Base-by-base conservation (phyloP, 2,797 vertebrate genomes). In the Argyrosomus regius region DNA sequence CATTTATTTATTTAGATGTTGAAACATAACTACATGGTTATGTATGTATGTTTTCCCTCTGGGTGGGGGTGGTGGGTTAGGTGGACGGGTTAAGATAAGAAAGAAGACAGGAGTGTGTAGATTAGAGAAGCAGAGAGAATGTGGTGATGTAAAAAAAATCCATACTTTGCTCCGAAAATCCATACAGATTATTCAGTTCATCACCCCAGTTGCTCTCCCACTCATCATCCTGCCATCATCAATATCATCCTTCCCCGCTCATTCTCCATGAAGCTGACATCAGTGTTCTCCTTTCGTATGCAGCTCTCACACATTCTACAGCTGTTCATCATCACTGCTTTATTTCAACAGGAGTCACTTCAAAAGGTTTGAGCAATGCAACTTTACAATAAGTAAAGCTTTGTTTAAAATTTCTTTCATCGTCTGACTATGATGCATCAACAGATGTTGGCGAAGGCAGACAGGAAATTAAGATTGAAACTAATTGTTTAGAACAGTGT, bases 181-280 rank as follows among this genome's bases (percentile, higher is more conserved):
- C 14, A 66, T 45, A 67, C 17, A 22, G 62, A 67, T 53, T 28
- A 75, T 52, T 75, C 45, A 60, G 46, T 45, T 50, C 63, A 60
- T 22, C 35, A 59, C 63, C 56, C 35, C 7, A 6, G 28, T 2
- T 62, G n/a, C 48, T 52, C n/a, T 49, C 43, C 52, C 35, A 43
- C 12, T 49, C 48, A 16, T 49, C 53, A 56, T 45, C 39, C 18
- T 22, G 41, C 11, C 5, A 54, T 54, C n/a, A 43, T 31, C 14
- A 17, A 46, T 26, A 72, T 16, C n/a, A 50, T 50, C 31, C 8
- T 48, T 26, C 17, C n/a, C 35, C 16, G 11, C 8, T n/a, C 10
- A 41, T 58, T 57, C 45, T 63, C 9, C 17, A 20, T 62, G 58
- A 43, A n/a, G 39, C 48, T 31, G 39, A 14, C 35, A 35, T 45